Percentiles rank a stretch among this genome's conserved stretches.
Evolutionary conservation across 2,113 vertebrate genomes (phyloP).

Genomic region (Microcebus ravelobensis): DNA sequence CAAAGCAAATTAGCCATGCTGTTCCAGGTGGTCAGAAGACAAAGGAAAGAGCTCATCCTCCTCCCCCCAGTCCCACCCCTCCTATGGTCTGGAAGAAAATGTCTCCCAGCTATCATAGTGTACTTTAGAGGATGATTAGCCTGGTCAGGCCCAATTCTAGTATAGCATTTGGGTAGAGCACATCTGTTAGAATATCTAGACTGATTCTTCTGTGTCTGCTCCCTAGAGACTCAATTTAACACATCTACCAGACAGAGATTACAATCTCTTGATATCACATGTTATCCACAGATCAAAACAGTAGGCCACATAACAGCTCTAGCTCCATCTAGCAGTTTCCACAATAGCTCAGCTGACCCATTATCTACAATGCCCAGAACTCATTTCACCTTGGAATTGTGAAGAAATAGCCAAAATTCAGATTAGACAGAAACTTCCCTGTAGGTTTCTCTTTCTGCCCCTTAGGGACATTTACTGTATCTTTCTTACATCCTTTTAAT

Average conservation of each 20-base stretch:
- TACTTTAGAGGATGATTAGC: not conserved
- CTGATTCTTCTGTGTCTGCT: slow-evolving; percentile 34
- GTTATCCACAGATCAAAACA: slow-evolving; percentile 44
- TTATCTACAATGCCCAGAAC: not conserved
- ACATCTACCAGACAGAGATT: slow-evolving; percentile 38
- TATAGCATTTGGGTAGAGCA: slow-evolving; percentile 15
- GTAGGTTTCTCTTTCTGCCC: slow-evolving; percentile 33
- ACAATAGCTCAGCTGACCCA: not conserved
- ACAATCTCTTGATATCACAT: slow-evolving; percentile 49
- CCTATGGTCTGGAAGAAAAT: not conserved
- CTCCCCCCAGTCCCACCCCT: not conserved
- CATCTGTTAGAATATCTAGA: slow-evolving; percentile 57
- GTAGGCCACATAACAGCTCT: not conserved
- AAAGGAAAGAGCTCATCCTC: not conserved
- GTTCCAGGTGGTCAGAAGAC: slow-evolving; percentile 13
- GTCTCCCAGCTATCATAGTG: not conserved
- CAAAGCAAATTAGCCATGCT: slow-evolving; percentile 30
- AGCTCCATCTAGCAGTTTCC: slow-evolving; percentile 44
- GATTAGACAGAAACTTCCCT: not conserved
- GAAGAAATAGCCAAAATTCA: slow-evolving; percentile 35
- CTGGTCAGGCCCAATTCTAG: slow-evolving; percentile 11
- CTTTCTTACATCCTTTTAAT: not conserved
- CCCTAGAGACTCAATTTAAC: slow-evolving; percentile 55
- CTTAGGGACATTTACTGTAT: not conserved
- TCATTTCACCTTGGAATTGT: not conserved